These are phyloP conservation scores for Conops quadrifasciatus DNA, from an alignment of 2,888 invertebrate species.

Conservation along the genomic window DNA sequence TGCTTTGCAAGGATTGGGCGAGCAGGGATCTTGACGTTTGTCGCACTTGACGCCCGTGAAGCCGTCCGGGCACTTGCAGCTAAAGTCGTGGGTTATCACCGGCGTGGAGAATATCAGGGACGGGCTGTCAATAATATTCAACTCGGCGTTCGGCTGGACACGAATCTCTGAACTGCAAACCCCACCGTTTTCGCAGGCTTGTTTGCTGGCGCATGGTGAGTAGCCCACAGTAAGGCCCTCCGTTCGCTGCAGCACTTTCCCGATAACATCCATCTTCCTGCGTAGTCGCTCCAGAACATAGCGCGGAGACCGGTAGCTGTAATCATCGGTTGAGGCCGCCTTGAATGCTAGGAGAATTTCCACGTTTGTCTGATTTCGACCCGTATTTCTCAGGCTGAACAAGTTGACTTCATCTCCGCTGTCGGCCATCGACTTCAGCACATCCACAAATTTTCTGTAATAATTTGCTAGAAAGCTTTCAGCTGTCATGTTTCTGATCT, in stretches of 20 bases:
- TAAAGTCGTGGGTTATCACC: conserved; percentile 77
- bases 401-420: conserved; percentile 73
- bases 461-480: conserved; percentile 78
- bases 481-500: conserved; percentile 78
- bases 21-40: conserved; percentile 88
- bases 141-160: conserved; percentile 68
- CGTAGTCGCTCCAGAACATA: conserved; percentile 73
- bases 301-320: conserved; percentile 72
- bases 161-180: conserved; percentile 76
- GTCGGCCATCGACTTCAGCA: conserved; percentile 72
- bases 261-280: conserved; percentile 73
- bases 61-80: conserved; percentile 83
- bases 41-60: conserved; percentile 86
- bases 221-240: conserved; percentile 75
- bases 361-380: conserved; percentile 65
- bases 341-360: conserved; percentile 78
- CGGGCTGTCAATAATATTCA: conserved; percentile 81
- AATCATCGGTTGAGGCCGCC: conserved; percentile 48
- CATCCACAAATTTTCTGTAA: conserved; percentile 78
- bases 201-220: conserved; percentile 72
- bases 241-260: conserved; percentile 69
- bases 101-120: conserved; percentile 86
- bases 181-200: conserved; percentile 82
- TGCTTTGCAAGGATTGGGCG: conserved; percentile 86
- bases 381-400: conserved; percentile 76